Evolutionary conservation across 1,140 invertebrate species (phyloP), one percentile per base, ranked within the genome.

Genomic region (Spodoptera litura): DNA sequence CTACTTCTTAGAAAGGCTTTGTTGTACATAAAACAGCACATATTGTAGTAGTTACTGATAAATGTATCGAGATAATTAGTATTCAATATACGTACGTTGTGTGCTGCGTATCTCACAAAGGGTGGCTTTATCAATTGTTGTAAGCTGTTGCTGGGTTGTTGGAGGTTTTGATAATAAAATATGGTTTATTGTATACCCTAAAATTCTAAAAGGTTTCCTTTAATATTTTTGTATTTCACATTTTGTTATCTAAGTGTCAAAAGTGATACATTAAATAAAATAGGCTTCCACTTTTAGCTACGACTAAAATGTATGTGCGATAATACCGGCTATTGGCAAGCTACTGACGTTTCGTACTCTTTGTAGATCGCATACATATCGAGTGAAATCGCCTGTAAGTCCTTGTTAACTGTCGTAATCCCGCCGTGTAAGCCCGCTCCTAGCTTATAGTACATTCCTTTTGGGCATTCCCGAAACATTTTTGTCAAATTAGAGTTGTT

Each of bases 281-380:
- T 31, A 31, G 31, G 31, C 31, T 31, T 31, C 3, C 31, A 31
- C 0, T 31, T 70, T 52, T 10, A n/a, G 9, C n/a, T 53, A n/a
- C 53, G 13, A 73, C 55, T 79, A 81, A 79, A 87, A 88, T 87
- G 83, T 88, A 80, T 77, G 66, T 75, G 81, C 62, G 78, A 64
- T 90, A 87, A 89, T 85, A 87, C 83, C 85, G 79, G 81, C 81
- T 87, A 86, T 91, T 92, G 88, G 89, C 88, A 90, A 84, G 80
- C 82, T 74, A 78, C 76, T 87, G 84, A 85, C 83, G 84, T 91
- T 88, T 83, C 73, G 72, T 85, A 84, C 78, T 62, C 86, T 88
- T 87, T 87, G 85, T 88, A 79, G 83, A 83, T 68, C 62, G 76
- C 81, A 66, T 78, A 80, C 78, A 81, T 82, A 87, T 89, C 85